Evolutionary conservation across 23 tunicate genomes (phyloP).

Genomic region (Oikopleura albicans): DNA sequence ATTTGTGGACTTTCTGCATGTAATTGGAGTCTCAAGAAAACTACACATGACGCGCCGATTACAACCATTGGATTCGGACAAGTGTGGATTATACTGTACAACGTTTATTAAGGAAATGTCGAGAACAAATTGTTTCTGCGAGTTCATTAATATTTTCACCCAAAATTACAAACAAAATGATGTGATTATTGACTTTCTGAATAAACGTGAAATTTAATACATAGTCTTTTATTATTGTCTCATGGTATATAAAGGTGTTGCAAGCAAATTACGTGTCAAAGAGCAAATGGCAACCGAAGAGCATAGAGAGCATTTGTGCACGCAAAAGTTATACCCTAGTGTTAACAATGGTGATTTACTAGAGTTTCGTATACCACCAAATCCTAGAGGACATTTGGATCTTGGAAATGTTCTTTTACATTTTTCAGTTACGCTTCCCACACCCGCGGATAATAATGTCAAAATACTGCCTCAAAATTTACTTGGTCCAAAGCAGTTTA

Average conservation of each 20-base stretch:
- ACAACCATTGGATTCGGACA: neutral
- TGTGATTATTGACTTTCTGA: neutral
- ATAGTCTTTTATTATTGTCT: no score
- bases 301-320: neutral
- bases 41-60: neutral
- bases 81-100: neutral
- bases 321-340: neutral
- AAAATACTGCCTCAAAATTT: neutral
- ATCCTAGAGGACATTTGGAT: neutral
- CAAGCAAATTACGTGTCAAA: no score
- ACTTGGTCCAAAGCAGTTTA: neutral
- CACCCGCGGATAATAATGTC: no score
- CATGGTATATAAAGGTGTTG: no score
- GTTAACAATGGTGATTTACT: no score
- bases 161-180: neutral
- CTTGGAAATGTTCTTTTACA: neutral
- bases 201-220: no score
- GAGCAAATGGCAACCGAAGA: neutral
- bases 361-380: neutral
- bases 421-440: neutral
- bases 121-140: neutral
- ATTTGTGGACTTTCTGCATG: neutral
- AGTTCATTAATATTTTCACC: neutral
- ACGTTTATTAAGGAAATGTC: neutral
- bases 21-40: neutral